Evolutionary conservation across 2,113 vertebrate species (phyloP), one percentile per base, ranked within the genome.

Genomic region (Candoia aspera): DNA sequence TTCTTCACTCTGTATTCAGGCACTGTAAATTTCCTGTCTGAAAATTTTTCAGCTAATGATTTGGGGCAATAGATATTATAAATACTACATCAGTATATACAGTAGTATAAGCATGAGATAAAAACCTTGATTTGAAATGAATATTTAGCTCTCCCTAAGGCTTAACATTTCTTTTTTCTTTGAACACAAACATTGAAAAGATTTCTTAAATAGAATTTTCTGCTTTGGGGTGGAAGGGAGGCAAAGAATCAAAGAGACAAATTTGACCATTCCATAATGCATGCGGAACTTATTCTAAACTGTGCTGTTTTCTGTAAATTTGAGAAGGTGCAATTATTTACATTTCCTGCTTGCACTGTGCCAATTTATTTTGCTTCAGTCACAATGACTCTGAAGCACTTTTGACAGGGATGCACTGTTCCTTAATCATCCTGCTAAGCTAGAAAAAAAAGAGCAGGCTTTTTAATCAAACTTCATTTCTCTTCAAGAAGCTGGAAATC

Each of bases 381-480:
- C 89, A 88, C 79, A 92, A 86, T 86, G 60, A 59, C 24, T 84
- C 24, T 21, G n/a, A 93, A 84, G 49, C 29, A 90, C n/a, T 12
- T 91, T 91, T 88, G 84, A 93, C 64, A 90, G 68, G 91, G 92
- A 17, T 87, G 37, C 64, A 73, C 8, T 60, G 19, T 92, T 86
- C 58, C 86, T 89, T 92, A 84, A 29, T 92, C 42, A 90, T 55
- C 60, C 33, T 37, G 89, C 62, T 87, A 59, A 79, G n/a, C 37
- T 59, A 54, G 26, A 90, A 92, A 92, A 92, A 92, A 73, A n/a
- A 87, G 53, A 58, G 64, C 26, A 79, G 21, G 19, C 59, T 59
- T 88, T 84, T 87, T 57, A 64, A 64, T 84, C 68, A 92, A 84
- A 88, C 62, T 87, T 83, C 87, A 92, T 55, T 57, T 92, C 62